Base-by-base conservation (phyloP, 2,797 vertebrate genomes). In the Gobionotothen gibberifrons region DNA sequence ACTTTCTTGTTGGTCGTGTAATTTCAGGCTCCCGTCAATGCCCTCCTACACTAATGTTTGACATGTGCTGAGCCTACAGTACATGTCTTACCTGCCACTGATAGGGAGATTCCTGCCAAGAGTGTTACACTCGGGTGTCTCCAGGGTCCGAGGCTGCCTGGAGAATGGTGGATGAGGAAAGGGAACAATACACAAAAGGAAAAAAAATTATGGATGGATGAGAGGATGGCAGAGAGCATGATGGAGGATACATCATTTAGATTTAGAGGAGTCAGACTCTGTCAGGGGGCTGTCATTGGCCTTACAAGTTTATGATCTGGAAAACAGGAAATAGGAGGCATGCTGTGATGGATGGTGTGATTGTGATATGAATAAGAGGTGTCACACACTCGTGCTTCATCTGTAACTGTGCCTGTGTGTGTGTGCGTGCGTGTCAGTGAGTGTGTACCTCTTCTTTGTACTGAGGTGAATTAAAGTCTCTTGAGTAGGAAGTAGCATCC, bases 81-180 rank as follows among this genome's bases (percentile, higher is more conserved):
- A 85, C 81, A 89, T 82, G 87, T 92, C 95, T 99, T 98, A 99
- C 97, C 97, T 98, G 96, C 95, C 92, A 76, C 94, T 92, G 93
- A 96, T 96, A 94, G 95, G 90, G 90, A 90, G 91, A 94, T 95
- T 97, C 93, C 94, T 96, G 95, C 94, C 92, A 91, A 94, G 93
- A 94, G 95, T 96, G 91, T 96, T 97, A 96, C 93, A 95, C 92
- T 94, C 96, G 92, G 96, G 93, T 92, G 93, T 95, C 93, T 97
- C 97, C 95, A 95, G 93, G 91, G 95, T 96, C 95, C 96, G 95
- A 93, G 96, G 94, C 85, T 96, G 96, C 96, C 97, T 99, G 96
- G 83, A 93, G 92, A 90, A 96, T 93, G 95, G 94, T 83, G 94
- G 88, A 95, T 94, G 94, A 92, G 95, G 91, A 88, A 78, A 90